A percentile compares a stretch with the other conserved stretches of the same genome.
Evolutionary conservation across 2,888 invertebrate genomes (phyloP).

Genomic region (Blomia tropicalis): DNA sequence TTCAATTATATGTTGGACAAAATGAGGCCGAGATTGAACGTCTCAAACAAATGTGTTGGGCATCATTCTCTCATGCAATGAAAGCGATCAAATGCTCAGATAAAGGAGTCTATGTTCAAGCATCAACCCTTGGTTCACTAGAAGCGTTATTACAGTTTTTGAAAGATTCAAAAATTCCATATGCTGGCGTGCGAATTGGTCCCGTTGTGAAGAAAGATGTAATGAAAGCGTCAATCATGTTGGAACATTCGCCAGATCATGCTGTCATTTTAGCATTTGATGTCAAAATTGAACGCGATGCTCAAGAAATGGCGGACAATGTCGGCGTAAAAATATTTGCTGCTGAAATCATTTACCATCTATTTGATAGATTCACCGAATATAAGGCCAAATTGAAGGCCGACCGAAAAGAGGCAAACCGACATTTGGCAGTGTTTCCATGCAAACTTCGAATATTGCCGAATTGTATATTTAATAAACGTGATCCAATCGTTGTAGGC

Average conservation of each 20-base stretch:
- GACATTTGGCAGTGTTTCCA: conserved; percentile 93
- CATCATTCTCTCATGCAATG: conserved; percentile 46
- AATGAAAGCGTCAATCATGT: conserved; percentile 98
- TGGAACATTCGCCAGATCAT: conserved; percentile 89
- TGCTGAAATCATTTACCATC: conserved; percentile 98
- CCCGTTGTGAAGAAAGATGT: conserved; percentile 98
- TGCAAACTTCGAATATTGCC: conserved; percentile 67
- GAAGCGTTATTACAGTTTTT: conserved; percentile 91
- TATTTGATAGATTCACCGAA: conserved; percentile 90
- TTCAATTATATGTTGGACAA: conserved; percentile 77
- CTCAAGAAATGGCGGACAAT: conserved; percentile 88
- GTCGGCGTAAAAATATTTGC: conserved; percentile 82
- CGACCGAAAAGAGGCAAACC: conserved; percentile 82
- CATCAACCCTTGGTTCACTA: conserved; percentile 93
- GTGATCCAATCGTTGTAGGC: conserved; percentile 94
- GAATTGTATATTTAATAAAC: conserved; percentile 89
- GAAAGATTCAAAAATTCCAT: conserved; percentile 82
- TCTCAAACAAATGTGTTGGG: conserved; percentile 20
- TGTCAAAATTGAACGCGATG: conserved; percentile 92
- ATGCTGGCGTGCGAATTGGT: conserved; percentile 93
- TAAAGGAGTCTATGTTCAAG: conserved; percentile 95
- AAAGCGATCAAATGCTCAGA: conserved; percentile 78
- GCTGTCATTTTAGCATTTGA: conserved; percentile 99
- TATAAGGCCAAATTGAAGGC: conserved; percentile 77
- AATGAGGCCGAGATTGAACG: conserved; percentile 81